These are phyloP conservation scores for Tenthredo livida DNA, from an alignment of 2,888 invertebrate genomes.

Conservation along the genomic window DNA sequence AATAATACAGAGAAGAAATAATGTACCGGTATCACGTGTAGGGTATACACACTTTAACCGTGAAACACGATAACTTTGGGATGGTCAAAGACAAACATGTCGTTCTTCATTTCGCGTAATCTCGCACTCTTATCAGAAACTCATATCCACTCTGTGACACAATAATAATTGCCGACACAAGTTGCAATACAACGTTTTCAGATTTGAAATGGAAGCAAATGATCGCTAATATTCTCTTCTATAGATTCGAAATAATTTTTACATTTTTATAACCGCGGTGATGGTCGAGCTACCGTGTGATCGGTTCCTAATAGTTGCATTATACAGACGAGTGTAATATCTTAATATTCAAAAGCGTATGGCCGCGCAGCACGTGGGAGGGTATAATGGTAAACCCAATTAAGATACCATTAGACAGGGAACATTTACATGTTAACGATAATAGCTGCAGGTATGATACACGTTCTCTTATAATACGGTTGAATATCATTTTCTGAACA, in stretches of 20 bases:
- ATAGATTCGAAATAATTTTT: neutral
- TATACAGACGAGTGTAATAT: constrained; percentile 65
- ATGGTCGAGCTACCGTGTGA: constrained; percentile 6
- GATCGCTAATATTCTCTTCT: neutral
- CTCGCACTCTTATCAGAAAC: neutral
- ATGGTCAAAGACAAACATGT: neutral
- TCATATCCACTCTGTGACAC: constrained; percentile 4
- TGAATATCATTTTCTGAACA: constrained; percentile 51
- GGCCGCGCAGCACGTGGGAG: constrained; percentile 65
- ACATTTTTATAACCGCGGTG: too few species aligned
- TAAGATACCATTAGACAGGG: constrained; percentile 73
- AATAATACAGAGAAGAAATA: neutral
- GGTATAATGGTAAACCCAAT: constrained; percentile 73
- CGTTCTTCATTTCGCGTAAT: neutral
- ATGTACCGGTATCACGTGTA: neutral
- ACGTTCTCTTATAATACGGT: constrained; percentile 65
- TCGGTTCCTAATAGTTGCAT: constrained; percentile 62
- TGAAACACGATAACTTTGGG: constrained; percentile 19
- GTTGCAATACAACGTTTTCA: neutral
- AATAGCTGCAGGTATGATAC: constrained; percentile 73
- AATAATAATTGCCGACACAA: neutral
- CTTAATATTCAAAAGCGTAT: constrained; percentile 64
- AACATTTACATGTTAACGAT: constrained; percentile 74
- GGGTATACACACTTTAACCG: neutral
- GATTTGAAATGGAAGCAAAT: neutral